Base-by-base conservation (phyloP, 2,888 invertebrate genomes). In the Cephus sareptanus region DNA sequence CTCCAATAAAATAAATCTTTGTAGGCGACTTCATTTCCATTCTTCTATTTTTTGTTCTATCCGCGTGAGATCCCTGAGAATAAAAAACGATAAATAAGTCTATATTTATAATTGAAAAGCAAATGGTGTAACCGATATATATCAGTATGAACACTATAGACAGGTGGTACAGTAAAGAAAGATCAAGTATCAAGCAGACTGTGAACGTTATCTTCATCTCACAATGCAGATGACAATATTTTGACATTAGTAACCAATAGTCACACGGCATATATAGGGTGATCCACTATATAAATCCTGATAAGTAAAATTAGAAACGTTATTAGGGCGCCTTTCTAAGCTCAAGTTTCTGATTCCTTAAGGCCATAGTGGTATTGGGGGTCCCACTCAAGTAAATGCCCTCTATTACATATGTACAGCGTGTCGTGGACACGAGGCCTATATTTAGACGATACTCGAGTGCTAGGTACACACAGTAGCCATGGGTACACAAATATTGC, bases 371-470 rank as follows among this genome's bases (percentile, higher is more conserved):
- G 23, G 56, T 2, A 56, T 23, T 9, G 23, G 9, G 56, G 1
- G 2, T 23, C 23, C 23, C 23, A 15, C 74, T 37, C 75, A 70
- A 71, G 74, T 75, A 76, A 74, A 76, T 37, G 74, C n/a, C 34
- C 35, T 76, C 80, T 79, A 79, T 85, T 83, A 81, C 83, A 81
- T 81, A 85, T 85, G 81, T 83, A 79, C 80, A 80, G 75, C 85
- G 79, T 81, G 85, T 80, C 82, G 80, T 77, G 78, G 80, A 77
- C 76, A 75, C 79, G 74, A n/a, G 75, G 78, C 77, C 79, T 82
- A 80, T 80, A 83, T 83, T 84, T 85, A 82, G 79, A 83, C 78
- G 83, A 80, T 85, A 82, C 82, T 81, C 77, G 79, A 80, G 79
- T 80, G 79, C 74, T 56, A 56, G 56, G 56, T 56, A 56, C 23